Base-by-base conservation (phyloP, 1,140 invertebrate species). In the Bombus breviceps region DNA sequence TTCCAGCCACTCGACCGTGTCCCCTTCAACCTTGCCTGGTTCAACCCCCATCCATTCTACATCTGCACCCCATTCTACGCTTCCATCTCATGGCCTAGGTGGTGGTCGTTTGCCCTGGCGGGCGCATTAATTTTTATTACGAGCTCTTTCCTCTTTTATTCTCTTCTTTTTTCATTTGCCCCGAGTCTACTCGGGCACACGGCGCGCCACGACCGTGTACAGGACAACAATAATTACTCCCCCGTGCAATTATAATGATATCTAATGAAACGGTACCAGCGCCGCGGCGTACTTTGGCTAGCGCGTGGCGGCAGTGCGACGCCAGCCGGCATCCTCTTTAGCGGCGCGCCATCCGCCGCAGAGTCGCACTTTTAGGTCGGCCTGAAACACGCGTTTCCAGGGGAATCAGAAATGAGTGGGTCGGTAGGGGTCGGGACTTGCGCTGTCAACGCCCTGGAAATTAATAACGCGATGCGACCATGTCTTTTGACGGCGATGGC, bases 141-240 rank as follows among this genome's bases (percentile, higher is more conserved):
- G 80, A 75, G 73, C 85, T n/a, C 13, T 34, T 34, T 32, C 22
- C 39, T 15, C 25, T 72, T 22, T 71, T 13, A 15, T 4, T 28
- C 5, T n/a, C 3, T 39, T 37, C n/a, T 89, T 91, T 89, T 85
- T 91, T 91, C 82, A 86, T 88, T 90, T 68, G 79, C 77, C 73
- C 57, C 69, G 25, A 25, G 71, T 68, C 80, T 81, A 68, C 73
- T 89, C 79, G 71, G 8, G 74, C 47, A 53, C 47, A 53, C 18
- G 47, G 47, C 47, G 47, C 47, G 18, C 47, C 47, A 18, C 47
- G 53, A 47, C 37, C 73, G 72, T 75, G 81, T 80, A 69, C 47
- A 74, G 87, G 90, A 91, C 91, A 92, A 92, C 90, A 92, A 92
- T 92, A 92, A 92, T 92, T 92, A 92, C 87, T 91, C 91, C 87